Evolutionary conservation across 2,888 invertebrate species (phyloP).

Genomic region (Drosophila bunnanda): DNA sequence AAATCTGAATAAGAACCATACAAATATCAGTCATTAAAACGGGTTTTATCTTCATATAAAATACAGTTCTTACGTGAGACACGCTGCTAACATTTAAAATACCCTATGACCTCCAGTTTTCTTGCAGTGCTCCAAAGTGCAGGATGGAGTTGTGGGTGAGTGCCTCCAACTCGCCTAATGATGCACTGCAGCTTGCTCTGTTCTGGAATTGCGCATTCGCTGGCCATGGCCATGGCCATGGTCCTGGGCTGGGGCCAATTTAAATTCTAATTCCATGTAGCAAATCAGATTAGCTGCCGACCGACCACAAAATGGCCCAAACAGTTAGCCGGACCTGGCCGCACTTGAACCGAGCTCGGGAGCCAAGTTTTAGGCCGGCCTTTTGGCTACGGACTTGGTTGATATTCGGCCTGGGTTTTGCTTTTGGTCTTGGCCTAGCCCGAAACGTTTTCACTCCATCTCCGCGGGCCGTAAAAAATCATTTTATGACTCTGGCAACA

Average conservation of each 20-base stretch:
- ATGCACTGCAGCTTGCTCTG: conserved; percentile 57
- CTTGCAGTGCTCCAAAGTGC: not conserved
- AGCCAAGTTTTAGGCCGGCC: conserved; percentile 19
- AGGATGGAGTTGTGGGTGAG: conserved; percentile 43
- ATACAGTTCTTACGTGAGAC: not conserved
- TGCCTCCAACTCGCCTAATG: conserved; percentile 66
- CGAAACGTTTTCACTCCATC: conserved; percentile 54
- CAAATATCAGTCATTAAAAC: not conserved
- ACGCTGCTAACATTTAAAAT: not conserved
- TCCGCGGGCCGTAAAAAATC: conserved; percentile 45
- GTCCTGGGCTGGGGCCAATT: conserved; percentile 60
- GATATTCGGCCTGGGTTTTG: not conserved
- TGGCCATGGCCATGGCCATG: conserved; percentile 48
- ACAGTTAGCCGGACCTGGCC: conserved; percentile 54
- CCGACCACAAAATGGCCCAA: conserved; percentile 51
- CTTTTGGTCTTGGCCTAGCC: conserved; percentile 50
- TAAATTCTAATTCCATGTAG: conserved; percentile 76
- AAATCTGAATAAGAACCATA: not conserved
- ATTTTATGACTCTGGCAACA: conserved; percentile 49
- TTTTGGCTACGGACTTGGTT: conserved; percentile 10
- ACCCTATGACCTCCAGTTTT: not conserved
- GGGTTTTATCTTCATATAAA: not conserved
- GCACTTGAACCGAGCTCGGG: conserved; percentile 13
- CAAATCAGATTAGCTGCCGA: conserved; percentile 70
- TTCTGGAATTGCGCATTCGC: conserved; percentile 59